Evolutionary conservation across 2,888 invertebrate species (phyloP).

Genomic region (Eupeodes luniger): DNA sequence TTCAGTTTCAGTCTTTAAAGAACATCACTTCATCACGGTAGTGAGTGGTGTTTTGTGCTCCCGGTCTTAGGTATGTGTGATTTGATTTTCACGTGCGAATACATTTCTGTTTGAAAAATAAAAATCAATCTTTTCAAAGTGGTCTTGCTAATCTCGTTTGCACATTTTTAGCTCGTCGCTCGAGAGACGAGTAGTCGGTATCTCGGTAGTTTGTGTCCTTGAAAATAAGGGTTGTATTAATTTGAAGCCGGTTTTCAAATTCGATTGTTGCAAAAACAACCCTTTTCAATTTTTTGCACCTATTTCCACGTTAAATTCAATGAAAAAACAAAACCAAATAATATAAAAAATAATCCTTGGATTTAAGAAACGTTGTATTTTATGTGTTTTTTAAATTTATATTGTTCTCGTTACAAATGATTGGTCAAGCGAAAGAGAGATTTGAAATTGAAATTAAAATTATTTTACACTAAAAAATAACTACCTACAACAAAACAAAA

Average conservation of each 20-base stretch:
- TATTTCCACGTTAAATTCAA: neutral
- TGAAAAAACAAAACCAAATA: neutral
- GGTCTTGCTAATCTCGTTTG: slow-evolving; percentile 35
- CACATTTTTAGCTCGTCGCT: neutral
- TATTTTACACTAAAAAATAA: neutral
- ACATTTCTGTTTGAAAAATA: neutral
- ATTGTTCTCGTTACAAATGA: slow-evolving; percentile 54
- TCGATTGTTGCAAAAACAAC: slow-evolving; percentile 24
- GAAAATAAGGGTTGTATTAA: slow-evolving; percentile 46
- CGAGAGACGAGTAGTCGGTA: neutral
- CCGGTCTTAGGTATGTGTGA: slow-evolving; percentile 10
- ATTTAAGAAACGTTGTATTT: slow-evolving; percentile 20
- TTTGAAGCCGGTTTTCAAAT: slow-evolving; percentile 41
- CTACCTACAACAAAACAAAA: neutral
- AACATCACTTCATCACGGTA: slow-evolving; percentile 66
- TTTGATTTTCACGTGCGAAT: slow-evolving; percentile 44
- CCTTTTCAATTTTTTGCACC: neutral
- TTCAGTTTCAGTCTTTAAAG: slow-evolving; percentile 55
- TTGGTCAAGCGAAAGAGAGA: slow-evolving; percentile 58
- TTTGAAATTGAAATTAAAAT: slow-evolving; percentile 7
- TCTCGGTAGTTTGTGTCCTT: slow-evolving; percentile 15
- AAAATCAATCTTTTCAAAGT: slow-evolving; percentile 13
- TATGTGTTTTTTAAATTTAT: neutral
- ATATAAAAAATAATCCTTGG: neutral
- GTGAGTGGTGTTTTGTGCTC: slow-evolving; percentile 42